A percentile compares a stretch with the other conserved stretches of the same genome.
Evolutionary conservation across 2,113 vertebrate species (phyloP).

Genomic region (Mormyrus lacerda): DNA sequence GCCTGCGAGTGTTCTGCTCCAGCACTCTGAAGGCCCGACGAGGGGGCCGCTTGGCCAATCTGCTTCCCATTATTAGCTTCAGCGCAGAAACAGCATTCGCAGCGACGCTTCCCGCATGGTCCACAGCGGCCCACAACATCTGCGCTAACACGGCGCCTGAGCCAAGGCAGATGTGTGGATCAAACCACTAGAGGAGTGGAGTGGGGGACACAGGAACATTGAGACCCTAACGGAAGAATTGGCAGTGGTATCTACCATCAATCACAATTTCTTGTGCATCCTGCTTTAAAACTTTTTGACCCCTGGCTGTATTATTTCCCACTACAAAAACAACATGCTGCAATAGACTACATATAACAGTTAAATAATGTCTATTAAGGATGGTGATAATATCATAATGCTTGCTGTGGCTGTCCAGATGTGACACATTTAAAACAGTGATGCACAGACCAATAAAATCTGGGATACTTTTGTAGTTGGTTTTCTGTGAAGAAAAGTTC

Average conservation of each 20-base stretch:
- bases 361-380: not conserved
- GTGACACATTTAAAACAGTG: not conserved
- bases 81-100: not conserved
- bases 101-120: not conserved
- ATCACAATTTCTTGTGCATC: not conserved
- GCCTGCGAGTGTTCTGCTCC: not conserved
- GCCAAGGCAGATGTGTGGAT: constrained; percentile 8
- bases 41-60: not conserved
- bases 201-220: not conserved
- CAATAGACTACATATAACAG: not conserved
- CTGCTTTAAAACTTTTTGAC: not conserved
- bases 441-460: not conserved
- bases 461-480: not conserved
- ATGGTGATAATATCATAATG: not conserved
- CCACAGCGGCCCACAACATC: not conserved
- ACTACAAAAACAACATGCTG: not conserved
- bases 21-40: not conserved
- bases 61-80: constrained; percentile 8
- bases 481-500: not conserved
- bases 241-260: not conserved
- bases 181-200: not conserved
- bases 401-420: not conserved
- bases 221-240: not conserved
- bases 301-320: not conserved
- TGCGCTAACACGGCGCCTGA: not conserved